These are phyloP conservation scores for Eutrigla gurnardus DNA, from an alignment of 2,797 vertebrate species.

Conservation along the genomic window DNA sequence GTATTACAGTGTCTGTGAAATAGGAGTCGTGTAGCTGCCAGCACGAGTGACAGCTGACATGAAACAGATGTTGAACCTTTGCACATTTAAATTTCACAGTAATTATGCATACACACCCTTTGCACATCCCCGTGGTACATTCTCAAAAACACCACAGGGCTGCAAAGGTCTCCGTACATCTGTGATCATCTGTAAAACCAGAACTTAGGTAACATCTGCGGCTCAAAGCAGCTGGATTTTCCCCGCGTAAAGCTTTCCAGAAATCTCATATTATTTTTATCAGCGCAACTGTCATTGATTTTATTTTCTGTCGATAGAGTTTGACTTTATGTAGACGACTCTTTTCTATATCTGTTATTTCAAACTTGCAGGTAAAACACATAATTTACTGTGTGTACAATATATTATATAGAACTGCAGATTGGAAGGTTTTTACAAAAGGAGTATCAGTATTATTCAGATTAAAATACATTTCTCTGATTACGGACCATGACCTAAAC, in stretches of 20 bases:
- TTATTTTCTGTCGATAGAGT: neutral
- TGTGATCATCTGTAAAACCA: neutral
- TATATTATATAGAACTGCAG: neutral
- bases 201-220: neutral
- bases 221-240: neutral
- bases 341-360: neutral
- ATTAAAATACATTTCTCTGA: neutral
- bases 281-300: neutral
- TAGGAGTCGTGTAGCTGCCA: neutral
- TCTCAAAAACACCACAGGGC: neutral
- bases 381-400: neutral
- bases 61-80: constrained; percentile 7
- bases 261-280: neutral
- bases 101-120: neutral
- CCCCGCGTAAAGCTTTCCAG: neutral
- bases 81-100: neutral
- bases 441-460: neutral
- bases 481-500: too few species aligned
- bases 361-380: neutral
- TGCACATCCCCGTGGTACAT: neutral
- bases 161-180: constrained; percentile 3
- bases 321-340: neutral
- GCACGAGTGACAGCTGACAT: neutral
- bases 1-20: neutral
- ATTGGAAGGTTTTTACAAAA: neutral